Base-by-base conservation (phyloP, 2,113 vertebrate genomes). In the Bungarus multicinctus region DNA sequence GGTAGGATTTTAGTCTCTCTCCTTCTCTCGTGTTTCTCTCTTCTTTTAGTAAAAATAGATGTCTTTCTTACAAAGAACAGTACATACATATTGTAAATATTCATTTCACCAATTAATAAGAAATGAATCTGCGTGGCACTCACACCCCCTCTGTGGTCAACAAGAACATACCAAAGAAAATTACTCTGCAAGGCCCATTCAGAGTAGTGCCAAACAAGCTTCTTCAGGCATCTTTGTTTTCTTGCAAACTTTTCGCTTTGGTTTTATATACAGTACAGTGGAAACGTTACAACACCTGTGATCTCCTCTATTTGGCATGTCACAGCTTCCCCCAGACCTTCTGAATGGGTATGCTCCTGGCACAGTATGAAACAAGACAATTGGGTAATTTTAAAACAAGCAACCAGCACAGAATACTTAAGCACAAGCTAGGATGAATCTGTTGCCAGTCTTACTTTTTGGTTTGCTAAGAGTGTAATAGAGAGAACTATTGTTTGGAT, bases 391-490 rank as follows among this genome's bases (percentile, higher is more conserved):
- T 88, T 90, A 52, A 93, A 94, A 89, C 20, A 93, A 89, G 39
- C 30, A 57, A 18, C 88, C 88, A 95, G 90, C 45, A 53, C 81
- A 6, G 25, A 43, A 25, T 34, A 43, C 87, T 64, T 91, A 81
- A 39, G 34, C n/a, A 92, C 53, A 93, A 94, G 74, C 88, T 90
- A 58, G 94, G 94, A 93, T 85, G 93, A 88, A 91, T 47, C 58
- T 91, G 85, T 93, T 94, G 9, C 95, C 93, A 93, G 90, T 85
- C 94, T 92, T 94, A 90, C 52, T 95, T 89, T 86, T 86, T 94
- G 92, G 89, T 94, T 93, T 94, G 93, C 92, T 81, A 88, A 89
- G 89, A 69, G 58, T 95, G 96, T 95, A n/a, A 93, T 54, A 89
- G 95, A 89, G 86, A 94, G 95, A 96, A 95, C 91, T 93, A 94